Conservation (phyloP, 2,113 vertebrate species). For the Myrmecobius fasciatus region DNA sequence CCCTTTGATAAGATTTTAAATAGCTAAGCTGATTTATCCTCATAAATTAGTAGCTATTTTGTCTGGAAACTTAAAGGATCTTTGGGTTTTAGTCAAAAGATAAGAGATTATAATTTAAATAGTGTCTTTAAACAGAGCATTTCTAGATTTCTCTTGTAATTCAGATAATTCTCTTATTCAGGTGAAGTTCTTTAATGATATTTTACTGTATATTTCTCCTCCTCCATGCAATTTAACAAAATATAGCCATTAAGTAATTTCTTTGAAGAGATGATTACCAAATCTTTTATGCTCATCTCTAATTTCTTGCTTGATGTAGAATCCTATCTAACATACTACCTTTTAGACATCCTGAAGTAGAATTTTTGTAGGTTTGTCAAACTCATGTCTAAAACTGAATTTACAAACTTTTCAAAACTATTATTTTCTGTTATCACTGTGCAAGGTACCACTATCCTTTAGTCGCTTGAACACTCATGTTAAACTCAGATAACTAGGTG, state of each 20-base stretch:
- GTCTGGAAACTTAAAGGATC: conserved; percentile 8
- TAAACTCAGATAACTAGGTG: neutral
- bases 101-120: conserved; percentile 24
- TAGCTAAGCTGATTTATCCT: neutral
- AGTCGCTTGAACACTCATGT: neutral
- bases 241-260: neutral
- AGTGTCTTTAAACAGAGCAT: conserved; percentile 36
- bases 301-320: neutral
- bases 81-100: conserved; percentile 44
- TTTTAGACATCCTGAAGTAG: neutral
- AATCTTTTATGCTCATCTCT: neutral
- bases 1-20: conserved; percentile 47
- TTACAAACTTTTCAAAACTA: neutral
- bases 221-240: neutral
- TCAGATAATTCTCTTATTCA: conserved; percentile 32
- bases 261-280: neutral
- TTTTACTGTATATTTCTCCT: conserved; percentile 33
- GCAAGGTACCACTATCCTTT: neutral
- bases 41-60: conserved; percentile 21
- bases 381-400: neutral
- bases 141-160: conserved; percentile 25
- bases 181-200: neutral
- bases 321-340: neutral
- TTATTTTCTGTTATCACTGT: neutral
- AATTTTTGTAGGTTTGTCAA: neutral